Conservation (phyloP, 2,888 invertebrate species). For the Tanypteryx hageni region DNA sequence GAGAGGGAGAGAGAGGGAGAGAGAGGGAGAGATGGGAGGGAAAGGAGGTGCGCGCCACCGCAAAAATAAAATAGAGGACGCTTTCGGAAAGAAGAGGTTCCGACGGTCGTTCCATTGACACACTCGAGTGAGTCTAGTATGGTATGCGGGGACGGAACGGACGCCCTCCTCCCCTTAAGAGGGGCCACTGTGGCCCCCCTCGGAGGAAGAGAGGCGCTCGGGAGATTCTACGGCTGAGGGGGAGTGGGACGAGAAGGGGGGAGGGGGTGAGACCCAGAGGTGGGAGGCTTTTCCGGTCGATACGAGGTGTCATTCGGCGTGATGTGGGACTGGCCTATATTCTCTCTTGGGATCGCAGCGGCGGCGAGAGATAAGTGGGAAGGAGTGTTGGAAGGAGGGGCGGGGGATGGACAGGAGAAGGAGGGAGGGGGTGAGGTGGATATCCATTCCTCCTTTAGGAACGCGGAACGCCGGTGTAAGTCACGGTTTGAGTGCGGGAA, state of each 20-base stretch:
- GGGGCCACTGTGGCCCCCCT: neutral
- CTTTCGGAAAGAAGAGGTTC: constrained; percentile 9
- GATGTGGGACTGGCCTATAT: constrained; percentile 53
- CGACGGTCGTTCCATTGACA: constrained; percentile 56
- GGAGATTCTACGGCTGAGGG: neutral
- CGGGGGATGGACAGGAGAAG: neutral
- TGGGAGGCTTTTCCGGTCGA: constrained; percentile 45
- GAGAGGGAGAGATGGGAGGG: constrained; percentile 15
- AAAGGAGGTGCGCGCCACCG: constrained; percentile 44
- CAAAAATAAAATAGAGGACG: constrained; percentile 40
- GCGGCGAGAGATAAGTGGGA: constrained; percentile 64
- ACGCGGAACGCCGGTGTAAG: neutral
- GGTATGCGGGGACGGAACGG: neutral
- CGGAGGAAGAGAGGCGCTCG: too few species aligned
- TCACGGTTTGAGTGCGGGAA: neutral
- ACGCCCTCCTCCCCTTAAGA: neutral
- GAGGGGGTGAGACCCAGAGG: neutral
- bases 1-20: constrained; percentile 44
- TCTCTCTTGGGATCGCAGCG: constrained; percentile 29
- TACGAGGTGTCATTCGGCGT: constrained; percentile 47
- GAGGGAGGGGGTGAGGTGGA: constrained; percentile 65
- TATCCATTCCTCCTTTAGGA: constrained; percentile 27
- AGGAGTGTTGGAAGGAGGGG: constrained; percentile 66
- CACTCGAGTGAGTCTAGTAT: constrained; percentile 38
- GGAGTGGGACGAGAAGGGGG: too few species aligned